Base-by-base conservation (phyloP, 2,888 invertebrate genomes). In the Ochropleura leucogaster region DNA sequence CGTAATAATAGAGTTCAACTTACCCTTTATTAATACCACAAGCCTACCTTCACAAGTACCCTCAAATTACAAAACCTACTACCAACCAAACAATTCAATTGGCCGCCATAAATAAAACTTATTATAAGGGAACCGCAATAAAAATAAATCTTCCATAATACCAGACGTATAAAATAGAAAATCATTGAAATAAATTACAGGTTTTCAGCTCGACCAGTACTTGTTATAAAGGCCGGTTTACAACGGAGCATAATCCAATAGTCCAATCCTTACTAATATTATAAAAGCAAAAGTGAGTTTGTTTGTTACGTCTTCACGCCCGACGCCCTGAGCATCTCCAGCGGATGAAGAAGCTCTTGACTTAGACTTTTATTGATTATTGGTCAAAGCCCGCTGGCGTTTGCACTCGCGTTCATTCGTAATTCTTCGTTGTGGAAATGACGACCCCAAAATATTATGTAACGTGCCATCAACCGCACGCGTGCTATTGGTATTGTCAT, bases 101-200 rank as follows among this genome's bases (percentile, higher is more conserved):
- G 74, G 4, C 44, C 40, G 74, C 10, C 57, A 77, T 77, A 77
- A 77, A 77, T 80, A 87, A 72, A 82, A 64, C 76, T 77, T 74
- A 72, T 79, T 74, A 75, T 72, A 65, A 73, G 65, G 68, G 59
- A 55, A 18, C 85, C 68, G 79, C 73, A 74, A 84, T 86, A 84
- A 73, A 86, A 87, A 85, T 87, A 85, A 74, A 83, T 85, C 82
- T 71, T 51, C 68, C 49, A 60, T 85, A 90, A 89, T 87, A 86
- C 80, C 80, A 80, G 80, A 80, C 80, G 80, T 80, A 77, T 77
- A 77, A 90, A 92, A 90, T 91, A 92, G 91, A 90, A 90, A 91
- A 90, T 90, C 89, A 92, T 90, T 91, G 91, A 93, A 89, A 93
- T 92, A 93, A 93, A 92, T 92, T 90, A 91, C 89, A 89, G 88